Percentiles rank a stretch among this genome's conserved stretches.
Conservation (phyloP, 2,888 invertebrate genomes). For the Auanema sp. region DNA sequence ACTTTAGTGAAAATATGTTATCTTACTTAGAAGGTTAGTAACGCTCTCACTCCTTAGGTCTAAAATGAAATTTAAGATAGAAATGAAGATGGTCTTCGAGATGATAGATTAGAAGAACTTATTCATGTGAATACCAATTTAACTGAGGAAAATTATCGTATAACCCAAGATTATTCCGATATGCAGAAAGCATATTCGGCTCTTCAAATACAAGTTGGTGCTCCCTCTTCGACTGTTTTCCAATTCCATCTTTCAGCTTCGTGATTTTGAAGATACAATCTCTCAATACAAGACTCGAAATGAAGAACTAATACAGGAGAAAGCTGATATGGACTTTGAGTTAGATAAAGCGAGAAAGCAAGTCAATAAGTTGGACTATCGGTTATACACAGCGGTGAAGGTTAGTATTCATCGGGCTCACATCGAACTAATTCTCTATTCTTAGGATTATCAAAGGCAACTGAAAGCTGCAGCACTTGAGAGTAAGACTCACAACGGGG, state of each 20-base stretch:
- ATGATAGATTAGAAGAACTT: conserved; percentile 23
- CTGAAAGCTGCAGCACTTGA: too few species aligned
- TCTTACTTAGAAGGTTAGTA: too few species aligned
- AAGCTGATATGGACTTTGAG: conserved; percentile 85
- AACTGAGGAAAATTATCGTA: conserved; percentile 14
- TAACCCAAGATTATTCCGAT: conserved; percentile 8
- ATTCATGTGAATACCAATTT: conserved; percentile 7
- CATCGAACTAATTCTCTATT: too few species aligned
- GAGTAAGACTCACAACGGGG: too few species aligned
- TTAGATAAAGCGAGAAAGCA: conserved; percentile 62
- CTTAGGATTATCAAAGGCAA: too few species aligned
- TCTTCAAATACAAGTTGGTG: conserved; percentile 6
- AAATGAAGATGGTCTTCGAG: conserved; percentile 7
- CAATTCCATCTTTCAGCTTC: conserved; percentile 5
- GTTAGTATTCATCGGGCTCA: too few species aligned
- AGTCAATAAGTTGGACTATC: conserved; percentile 50
- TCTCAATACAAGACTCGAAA: conserved; percentile 16
- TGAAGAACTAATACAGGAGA: conserved; percentile 82
- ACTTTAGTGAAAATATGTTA: too few species aligned
- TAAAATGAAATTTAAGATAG: conserved; percentile 5
- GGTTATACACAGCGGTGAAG: conserved; percentile 21
- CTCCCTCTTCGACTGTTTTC: too few species aligned
- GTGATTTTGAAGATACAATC: conserved; percentile 15
- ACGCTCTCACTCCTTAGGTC: too few species aligned
- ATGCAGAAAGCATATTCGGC: conserved; percentile 14